These are phyloP conservation scores for Drosophila tanythrix DNA, from an alignment of 2,888 invertebrate genomes.

Conservation along the genomic window DNA sequence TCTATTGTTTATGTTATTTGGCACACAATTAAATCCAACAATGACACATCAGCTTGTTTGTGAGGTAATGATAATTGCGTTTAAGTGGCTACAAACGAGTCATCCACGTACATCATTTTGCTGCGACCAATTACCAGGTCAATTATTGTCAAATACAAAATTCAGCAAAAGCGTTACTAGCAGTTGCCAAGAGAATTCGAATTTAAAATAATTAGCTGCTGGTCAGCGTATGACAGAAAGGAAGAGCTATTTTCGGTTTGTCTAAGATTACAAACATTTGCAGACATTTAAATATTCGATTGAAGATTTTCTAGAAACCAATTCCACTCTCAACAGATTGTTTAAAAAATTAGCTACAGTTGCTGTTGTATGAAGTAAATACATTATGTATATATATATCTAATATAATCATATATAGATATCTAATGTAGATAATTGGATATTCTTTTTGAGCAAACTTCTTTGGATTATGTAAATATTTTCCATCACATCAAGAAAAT, in stretches of 20 bases:
- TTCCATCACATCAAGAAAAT: neutral
- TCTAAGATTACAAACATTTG: neutral
- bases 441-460: neutral
- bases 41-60: conserved; percentile 54
- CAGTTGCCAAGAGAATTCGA: neutral
- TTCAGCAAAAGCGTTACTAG: neutral
- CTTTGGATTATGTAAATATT: neutral
- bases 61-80: conserved; percentile 63
- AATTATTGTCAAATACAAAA: conserved; percentile 14
- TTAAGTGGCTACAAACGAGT: conserved; percentile 39
- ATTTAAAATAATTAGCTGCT: neutral
- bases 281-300: neutral
- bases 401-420: too few relatives aligned
- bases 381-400: too few relatives aligned
- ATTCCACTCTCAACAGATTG: neutral
- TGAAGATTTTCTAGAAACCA: neutral
- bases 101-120: conserved; percentile 7
- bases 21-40: conserved; percentile 57
- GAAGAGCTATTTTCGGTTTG: neutral
- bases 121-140: conserved; percentile 21
- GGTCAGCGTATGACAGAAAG: neutral
- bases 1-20: conserved; percentile 39
- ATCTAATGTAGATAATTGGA: neutral
- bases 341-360: neutral
- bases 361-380: neutral